Conservation (phyloP, 2,113 vertebrate species). For the Craseonycteris thonglongyai region DNA sequence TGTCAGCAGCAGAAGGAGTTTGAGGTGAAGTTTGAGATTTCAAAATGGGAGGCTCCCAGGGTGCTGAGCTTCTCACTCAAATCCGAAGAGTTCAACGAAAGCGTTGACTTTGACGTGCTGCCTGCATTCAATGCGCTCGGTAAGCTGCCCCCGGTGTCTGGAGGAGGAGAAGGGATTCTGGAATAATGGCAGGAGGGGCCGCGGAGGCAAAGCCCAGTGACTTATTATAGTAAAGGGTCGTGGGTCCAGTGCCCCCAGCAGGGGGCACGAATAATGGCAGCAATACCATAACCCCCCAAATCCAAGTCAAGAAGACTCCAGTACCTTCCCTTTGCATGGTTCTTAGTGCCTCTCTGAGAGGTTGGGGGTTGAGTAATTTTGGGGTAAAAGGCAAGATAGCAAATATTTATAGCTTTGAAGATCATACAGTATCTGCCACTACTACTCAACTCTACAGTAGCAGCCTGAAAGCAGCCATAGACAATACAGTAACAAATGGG, state of each 20-base stretch:
- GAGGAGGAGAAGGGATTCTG: neutral
- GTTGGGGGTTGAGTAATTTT: neutral
- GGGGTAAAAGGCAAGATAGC: neutral
- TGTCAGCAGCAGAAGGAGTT: neutral
- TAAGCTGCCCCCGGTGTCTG: neutral
- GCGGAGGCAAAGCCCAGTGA: neutral
- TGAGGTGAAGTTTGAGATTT: neutral
- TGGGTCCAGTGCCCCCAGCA: neutral
- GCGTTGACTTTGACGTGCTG: constrained; percentile 29
- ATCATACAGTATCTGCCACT: neutral
- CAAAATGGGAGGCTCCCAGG: neutral
- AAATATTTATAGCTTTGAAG: neutral
- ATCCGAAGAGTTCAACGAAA: neutral
- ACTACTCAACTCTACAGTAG: neutral
- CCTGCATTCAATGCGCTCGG: constrained; percentile 19
- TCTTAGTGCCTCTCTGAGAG: neutral
- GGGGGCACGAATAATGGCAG: neutral
- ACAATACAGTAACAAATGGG: neutral
- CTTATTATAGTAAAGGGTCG: accelerated
- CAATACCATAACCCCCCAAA: neutral
- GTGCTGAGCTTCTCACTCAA: constrained; percentile 51
- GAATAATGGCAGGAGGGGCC: no score
- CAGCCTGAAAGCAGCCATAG: neutral
- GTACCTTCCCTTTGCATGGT: neutral
- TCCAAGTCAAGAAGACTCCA: neutral